Percentiles rank a stretch among this genome's conserved stretches.
These are phyloP conservation scores for Eupelmus urozonus DNA, from an alignment of 2,888 invertebrate species.

Conservation along the genomic window DNA sequence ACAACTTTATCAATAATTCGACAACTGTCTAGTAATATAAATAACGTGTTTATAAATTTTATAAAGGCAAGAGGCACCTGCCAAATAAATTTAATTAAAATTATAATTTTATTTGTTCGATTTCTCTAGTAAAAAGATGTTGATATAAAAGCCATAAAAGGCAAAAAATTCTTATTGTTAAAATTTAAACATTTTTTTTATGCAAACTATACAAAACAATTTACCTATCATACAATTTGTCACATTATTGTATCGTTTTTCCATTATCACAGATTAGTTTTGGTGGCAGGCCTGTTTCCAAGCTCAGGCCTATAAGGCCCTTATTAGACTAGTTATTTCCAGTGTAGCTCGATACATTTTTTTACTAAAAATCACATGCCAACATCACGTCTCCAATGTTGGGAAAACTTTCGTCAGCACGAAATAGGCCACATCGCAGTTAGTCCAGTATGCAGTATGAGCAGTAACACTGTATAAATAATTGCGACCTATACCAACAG, in stretches of 20 bases:
- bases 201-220: slow-evolving; percentile 56
- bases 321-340: slow-evolving; percentile 65
- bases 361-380: slow-evolving; percentile 64
- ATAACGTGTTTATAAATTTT: slow-evolving; percentile 36
- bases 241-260: slow-evolving; percentile 76
- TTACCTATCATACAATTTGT: slow-evolving; percentile 64
- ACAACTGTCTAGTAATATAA: slow-evolving; percentile 10
- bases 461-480: slow-evolving; percentile 82
- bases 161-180: slow-evolving; percentile 37
- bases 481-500: slow-evolving; percentile 80
- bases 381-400: slow-evolving; percentile 77
- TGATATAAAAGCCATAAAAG: slow-evolving; percentile 44
- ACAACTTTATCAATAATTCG: slow-evolving; percentile 31
- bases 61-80: slow-evolving; percentile 46
- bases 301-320: slow-evolving; percentile 67
- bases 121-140: slow-evolving; percentile 36
- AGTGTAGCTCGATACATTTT: slow-evolving; percentile 49
- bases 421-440: slow-evolving; percentile 82
- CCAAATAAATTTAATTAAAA: slow-evolving; percentile 37
- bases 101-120: slow-evolving; percentile 14
- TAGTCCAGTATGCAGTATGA: slow-evolving; percentile 83
- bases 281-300: slow-evolving; percentile 71
- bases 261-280: slow-evolving; percentile 77
- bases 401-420: slow-evolving; percentile 79
- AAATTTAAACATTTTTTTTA: slow-evolving; percentile 45